phyloP scores from a whole-genome alignment of 1,140 invertebrate genomes.

The Drosophila nannoptera region DNA sequence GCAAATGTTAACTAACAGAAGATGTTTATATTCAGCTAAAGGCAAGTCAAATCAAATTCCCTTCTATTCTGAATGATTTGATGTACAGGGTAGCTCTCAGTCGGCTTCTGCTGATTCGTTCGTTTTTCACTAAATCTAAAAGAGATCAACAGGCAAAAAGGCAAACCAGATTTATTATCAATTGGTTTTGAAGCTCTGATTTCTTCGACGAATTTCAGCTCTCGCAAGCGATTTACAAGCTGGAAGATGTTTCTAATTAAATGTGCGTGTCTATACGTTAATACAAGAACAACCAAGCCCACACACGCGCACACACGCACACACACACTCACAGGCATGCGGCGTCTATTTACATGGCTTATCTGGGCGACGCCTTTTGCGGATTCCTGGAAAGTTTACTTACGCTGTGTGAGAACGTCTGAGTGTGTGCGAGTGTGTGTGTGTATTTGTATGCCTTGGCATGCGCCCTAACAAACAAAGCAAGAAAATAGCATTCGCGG shows the following conservation, averaged over 20 bases:
- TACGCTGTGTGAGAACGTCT: slow-evolving; percentile 17
- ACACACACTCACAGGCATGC: neutral
- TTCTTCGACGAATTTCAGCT: slow-evolving; percentile 1
- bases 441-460: neutral
- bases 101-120: neutral
- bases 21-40: neutral
- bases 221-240: neutral
- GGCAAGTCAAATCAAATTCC: too few species aligned
- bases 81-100: neutral
- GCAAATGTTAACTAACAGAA: too few species aligned
- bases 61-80: too few species aligned
- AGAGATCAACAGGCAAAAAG: neutral
- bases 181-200: neutral
- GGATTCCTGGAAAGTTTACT: slow-evolving; percentile 43
- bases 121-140: too few species aligned
- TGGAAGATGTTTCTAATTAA: slow-evolving; percentile 21
- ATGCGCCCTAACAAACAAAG: slow-evolving; percentile 22
- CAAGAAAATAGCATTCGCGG: slow-evolving; percentile 26
- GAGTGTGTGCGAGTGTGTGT: slow-evolving; percentile 8
- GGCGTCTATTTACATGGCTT: slow-evolving; percentile 5
- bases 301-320: neutral
- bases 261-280: slow-evolving; percentile 5
- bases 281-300: neutral
- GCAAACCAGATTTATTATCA: neutral
- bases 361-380: slow-evolving; percentile 26